Percentiles rank a stretch among this genome's conserved stretches.
Conservation (phyloP, 2,797 vertebrate genomes). For the Crocidura indochinensis region DNA sequence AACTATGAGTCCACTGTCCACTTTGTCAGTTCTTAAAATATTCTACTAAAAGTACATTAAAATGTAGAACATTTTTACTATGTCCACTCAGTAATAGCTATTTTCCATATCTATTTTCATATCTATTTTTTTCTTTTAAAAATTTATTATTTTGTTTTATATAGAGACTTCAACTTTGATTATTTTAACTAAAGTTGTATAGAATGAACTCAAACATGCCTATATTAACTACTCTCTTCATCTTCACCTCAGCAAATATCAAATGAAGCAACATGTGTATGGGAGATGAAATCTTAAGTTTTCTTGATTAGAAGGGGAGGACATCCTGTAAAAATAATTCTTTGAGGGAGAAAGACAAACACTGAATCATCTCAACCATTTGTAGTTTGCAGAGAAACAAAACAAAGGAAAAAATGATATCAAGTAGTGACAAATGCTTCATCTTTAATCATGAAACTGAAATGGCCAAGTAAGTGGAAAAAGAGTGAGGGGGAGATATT, state of each 20-base stretch:
- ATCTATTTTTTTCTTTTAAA: background rate
- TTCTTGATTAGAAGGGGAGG: too few species aligned
- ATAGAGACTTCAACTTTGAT: conserved; percentile 14
- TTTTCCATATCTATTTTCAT: background rate
- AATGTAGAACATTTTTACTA: background rate
- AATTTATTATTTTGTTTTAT: background rate
- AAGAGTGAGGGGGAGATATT: too few species aligned
- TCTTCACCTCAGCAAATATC: background rate
- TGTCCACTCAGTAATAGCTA: background rate
- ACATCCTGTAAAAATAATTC: too few species aligned
- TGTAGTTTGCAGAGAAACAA: too few species aligned
- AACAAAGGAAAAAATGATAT: too few species aligned
- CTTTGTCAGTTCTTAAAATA: conserved; percentile 45
- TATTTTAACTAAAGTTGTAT: background rate
- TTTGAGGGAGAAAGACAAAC: too few species aligned
- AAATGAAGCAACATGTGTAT: background rate
- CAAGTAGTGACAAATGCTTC: too few species aligned
- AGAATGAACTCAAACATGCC: background rate
- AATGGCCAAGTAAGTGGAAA: too few species aligned
- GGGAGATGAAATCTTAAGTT: too few species aligned
- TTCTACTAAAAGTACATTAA: background rate
- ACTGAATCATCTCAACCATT: too few species aligned
- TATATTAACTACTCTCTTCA: background rate
- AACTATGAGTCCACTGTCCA: background rate
- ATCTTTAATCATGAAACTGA: too few species aligned